A percentile compares a stretch with the other conserved stretches of the same genome.
phyloP scores from a whole-genome alignment of 2,113 vertebrate genomes.

The Passer montanus region DNA sequence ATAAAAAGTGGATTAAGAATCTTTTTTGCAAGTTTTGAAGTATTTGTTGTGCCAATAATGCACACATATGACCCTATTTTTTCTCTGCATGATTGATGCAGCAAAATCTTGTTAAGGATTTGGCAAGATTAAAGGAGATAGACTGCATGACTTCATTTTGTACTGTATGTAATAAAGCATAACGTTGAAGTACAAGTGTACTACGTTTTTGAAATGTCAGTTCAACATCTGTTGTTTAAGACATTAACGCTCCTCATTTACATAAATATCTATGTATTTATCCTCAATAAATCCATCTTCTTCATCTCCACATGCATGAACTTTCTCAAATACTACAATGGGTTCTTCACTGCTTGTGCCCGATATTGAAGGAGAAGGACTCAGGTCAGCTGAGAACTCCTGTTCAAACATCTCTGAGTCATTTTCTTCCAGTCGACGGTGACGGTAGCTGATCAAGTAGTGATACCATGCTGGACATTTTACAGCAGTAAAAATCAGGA shows the following conservation, averaged over 20 bases:
- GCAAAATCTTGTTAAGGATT: not conserved
- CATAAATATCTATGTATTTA: constrained; percentile 80
- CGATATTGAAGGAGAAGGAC: constrained; percentile 47
- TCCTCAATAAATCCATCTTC: constrained; percentile 92
- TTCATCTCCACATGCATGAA: constrained; percentile 57
- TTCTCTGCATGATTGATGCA: not conserved
- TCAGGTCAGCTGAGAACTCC: constrained; percentile 64
- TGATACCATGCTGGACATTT: constrained; percentile 87
- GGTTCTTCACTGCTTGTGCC: constrained; percentile 52
- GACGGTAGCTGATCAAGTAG: constrained; percentile 83
- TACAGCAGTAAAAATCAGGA: constrained; percentile 80
- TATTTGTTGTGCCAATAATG: not conserved
- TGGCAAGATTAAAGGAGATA: not conserved
- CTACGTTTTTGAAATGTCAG: not conserved
- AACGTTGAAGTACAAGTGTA: not conserved
- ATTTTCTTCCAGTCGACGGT: constrained; percentile 78
- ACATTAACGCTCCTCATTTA: constrained; percentile 46
- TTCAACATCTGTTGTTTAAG: not conserved
- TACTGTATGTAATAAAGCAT: not conserved
- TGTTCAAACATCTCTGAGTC: constrained; percentile 70
- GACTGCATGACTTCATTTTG: not conserved
- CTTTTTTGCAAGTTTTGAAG: not conserved
- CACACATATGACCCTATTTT: not conserved
- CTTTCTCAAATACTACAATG: constrained; percentile 69
- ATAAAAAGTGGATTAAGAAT: not conserved